phyloP scores from a whole-genome alignment of 2,888 invertebrate species.

The Oeneis ivallda region DNA sequence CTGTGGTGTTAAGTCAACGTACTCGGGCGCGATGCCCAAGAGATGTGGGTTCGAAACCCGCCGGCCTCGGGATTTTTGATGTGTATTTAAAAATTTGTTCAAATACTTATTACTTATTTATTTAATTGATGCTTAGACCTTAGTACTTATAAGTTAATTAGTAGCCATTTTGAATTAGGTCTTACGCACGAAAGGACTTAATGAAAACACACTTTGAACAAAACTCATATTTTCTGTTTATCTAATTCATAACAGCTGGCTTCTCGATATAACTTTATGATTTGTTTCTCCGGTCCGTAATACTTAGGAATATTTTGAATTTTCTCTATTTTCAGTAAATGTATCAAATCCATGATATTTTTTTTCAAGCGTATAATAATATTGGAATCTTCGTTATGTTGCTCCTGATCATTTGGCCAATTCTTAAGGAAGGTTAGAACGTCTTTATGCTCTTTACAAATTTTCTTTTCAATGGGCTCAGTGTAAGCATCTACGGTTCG shows the following conservation, averaged over 20 bases:
- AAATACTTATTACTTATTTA: not conserved
- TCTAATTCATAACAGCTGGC: constrained; percentile 41
- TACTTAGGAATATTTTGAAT: constrained; percentile 54
- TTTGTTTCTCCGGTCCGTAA: constrained; percentile 41
- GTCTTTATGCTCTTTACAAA: constrained; percentile 56
- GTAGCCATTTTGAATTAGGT: constrained; percentile 1
- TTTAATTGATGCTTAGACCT: not conserved
- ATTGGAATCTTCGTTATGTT: constrained; percentile 24
- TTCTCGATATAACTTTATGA: constrained; percentile 51
- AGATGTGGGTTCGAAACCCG: no score
- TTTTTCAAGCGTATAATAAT: constrained; percentile 43
- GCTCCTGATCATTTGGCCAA: constrained; percentile 41
- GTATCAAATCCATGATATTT: constrained; percentile 43
- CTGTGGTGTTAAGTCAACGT: no score
- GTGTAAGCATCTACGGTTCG: constrained; percentile 48
- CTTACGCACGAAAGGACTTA: not conserved
- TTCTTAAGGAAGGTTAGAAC: constrained; percentile 48
- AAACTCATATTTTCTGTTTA: constrained; percentile 12
- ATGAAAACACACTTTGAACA: constrained; percentile 5
- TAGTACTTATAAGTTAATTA: constrained; percentile 1
- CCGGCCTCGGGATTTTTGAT: no score
- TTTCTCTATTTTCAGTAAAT: constrained; percentile 54
- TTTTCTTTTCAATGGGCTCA: constrained; percentile 42
- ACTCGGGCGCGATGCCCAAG: no score
- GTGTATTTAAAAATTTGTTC: no score